Conservation (phyloP, 2,113 vertebrate species). For the Dromaius novaehollandiae region DNA sequence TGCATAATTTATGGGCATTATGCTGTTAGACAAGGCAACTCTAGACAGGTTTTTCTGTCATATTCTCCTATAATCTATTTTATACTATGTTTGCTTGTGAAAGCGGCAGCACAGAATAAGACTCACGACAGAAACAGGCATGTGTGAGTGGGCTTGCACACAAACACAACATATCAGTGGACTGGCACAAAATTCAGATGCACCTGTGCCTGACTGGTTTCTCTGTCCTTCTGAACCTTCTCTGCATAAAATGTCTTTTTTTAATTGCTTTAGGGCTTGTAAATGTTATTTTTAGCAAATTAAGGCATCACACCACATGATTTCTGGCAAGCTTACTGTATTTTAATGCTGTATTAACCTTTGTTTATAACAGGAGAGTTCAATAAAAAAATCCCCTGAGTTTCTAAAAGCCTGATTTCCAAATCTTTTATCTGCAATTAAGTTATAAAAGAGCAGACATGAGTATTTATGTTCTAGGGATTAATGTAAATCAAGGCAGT, state of each 20-base stretch:
- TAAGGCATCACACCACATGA: background rate
- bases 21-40: background rate
- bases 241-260: background rate
- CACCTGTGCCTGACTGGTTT: background rate
- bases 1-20: background rate
- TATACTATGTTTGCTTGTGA: conserved; percentile 36
- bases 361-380: background rate
- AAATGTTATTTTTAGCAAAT: background rate
- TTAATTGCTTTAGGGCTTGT: background rate
- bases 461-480: background rate
- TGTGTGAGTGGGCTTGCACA: background rate
- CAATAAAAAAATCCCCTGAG: background rate
- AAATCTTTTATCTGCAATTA: background rate
- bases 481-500: background rate
- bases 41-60: conserved; percentile 31
- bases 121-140: background rate
- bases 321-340: background rate
- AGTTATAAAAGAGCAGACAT: background rate
- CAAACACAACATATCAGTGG: background rate
- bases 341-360: background rate
- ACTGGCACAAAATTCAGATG: background rate
- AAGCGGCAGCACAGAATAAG: conserved; percentile 11
- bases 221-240: background rate
- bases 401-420: background rate
- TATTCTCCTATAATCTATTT: conserved; percentile 40